Conservation (phyloP, 2,797 vertebrate genomes). For the Thaleichthys pacificus region DNA sequence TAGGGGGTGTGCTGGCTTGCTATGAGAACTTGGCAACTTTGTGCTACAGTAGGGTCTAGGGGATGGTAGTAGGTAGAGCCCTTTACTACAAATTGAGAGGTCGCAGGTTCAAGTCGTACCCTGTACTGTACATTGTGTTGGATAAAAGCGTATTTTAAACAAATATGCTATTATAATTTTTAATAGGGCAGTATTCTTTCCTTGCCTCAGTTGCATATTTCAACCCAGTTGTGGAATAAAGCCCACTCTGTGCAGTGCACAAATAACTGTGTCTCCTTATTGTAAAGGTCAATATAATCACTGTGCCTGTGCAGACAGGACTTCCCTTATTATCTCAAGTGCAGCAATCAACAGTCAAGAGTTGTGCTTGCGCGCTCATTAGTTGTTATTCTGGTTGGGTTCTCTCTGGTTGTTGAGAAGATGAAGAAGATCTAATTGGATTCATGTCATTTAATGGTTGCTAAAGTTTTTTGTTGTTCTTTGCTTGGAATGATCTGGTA, state of each 20-base stretch:
- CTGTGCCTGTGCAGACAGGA: not conserved
- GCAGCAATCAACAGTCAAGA: not conserved
- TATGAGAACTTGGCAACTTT: not conserved
- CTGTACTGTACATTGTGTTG: not conserved
- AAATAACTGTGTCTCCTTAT: conserved; percentile 6
- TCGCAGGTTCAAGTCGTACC: too few species aligned
- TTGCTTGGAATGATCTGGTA: not conserved
- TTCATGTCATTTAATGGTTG: not conserved
- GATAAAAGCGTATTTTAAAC: too few species aligned
- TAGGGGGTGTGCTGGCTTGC: not conserved
- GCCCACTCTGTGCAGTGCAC: not conserved
- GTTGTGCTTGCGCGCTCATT: conserved; percentile 4
- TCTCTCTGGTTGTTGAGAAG: not conserved
- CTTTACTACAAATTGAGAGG: too few species aligned
- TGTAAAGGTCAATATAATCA: conserved; percentile 19
- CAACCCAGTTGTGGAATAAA: not conserved
- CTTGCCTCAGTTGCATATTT: not conserved
- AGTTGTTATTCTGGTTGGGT: not conserved
- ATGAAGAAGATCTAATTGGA: not conserved
- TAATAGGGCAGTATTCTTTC: not conserved
- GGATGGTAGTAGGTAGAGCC: too few species aligned
- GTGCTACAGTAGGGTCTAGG: too few species aligned
- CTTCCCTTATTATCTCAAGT: conserved; percentile 4
- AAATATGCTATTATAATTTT: too few species aligned
- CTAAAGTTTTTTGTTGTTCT: too few species aligned